Percentiles rank a stretch among this genome's conserved stretches.
phyloP scores from a whole-genome alignment of 2,797 vertebrate genomes.

The Limosa lapponica region DNA sequence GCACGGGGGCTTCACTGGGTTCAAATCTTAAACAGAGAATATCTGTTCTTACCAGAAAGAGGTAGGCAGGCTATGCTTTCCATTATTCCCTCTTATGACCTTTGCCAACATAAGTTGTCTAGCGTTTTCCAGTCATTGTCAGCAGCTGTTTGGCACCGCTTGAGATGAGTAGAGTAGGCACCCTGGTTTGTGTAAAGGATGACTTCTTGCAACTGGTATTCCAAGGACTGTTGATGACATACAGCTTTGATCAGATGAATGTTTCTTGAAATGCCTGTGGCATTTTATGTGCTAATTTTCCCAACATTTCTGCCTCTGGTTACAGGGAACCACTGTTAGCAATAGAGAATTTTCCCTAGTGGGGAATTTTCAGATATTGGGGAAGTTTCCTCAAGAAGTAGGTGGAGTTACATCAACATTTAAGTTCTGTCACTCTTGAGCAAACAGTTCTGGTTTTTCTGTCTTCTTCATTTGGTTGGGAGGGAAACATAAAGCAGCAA shows the following conservation, averaged over 20 bases:
- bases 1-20: not conserved
- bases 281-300: not conserved
- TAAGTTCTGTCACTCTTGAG: not conserved
- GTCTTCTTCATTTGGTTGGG: not conserved
- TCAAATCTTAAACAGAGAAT: not conserved
- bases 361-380: conserved; percentile 34
- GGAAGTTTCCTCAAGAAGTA: conserved; percentile 45
- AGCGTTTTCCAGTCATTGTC: not conserved
- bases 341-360: conserved; percentile 38
- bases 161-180: not conserved
- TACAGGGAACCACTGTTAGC: not conserved
- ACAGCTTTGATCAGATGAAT: not conserved
- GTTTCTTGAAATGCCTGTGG: not conserved
- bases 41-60: not conserved
- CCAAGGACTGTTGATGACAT: not conserved
- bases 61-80: not conserved
- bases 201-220: not conserved
- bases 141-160: not conserved
- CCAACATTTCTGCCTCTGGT: not conserved
- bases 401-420: not conserved
- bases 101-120: not conserved
- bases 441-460: not conserved
- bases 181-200: not conserved
- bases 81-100: not conserved
- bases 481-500: not conserved